phyloP scores from a whole-genome alignment of 1,140 invertebrate genomes.

The Pachypeltis micranthus region DNA sequence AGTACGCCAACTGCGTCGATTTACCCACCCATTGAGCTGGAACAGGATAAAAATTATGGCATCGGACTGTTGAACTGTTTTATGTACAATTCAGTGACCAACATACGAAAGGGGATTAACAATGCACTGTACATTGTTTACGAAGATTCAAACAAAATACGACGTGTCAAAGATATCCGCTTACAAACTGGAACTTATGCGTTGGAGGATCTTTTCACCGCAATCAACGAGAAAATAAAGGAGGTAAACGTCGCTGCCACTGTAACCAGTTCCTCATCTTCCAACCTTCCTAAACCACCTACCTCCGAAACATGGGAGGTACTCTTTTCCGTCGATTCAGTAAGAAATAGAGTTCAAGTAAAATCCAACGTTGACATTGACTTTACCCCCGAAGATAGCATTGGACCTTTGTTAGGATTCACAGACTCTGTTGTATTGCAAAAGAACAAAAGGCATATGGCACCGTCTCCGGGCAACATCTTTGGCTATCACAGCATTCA shows the following conservation, averaged over 20 bases:
- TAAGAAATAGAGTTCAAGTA: too few relatives aligned
- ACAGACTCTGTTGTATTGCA: not conserved
- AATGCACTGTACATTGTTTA: not conserved
- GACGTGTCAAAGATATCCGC: not conserved
- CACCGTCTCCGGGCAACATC: not conserved
- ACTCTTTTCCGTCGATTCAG: too few relatives aligned
- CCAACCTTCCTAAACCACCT: too few relatives aligned
- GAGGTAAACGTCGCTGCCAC: too few relatives aligned
- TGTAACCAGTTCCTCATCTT: too few relatives aligned
- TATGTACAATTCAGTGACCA: not conserved
- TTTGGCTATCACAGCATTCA: not conserved
- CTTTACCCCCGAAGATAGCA: not conserved
- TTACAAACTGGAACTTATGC: not conserved
- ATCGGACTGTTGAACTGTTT: not conserved
- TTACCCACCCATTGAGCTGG: not conserved
- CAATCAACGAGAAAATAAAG: too few relatives aligned
- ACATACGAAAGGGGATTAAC: not conserved
- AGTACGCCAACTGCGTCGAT: too few relatives aligned
- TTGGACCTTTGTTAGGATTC: not conserved
- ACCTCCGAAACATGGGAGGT: too few relatives aligned
- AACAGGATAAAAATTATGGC: not conserved
- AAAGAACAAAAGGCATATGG: not conserved
- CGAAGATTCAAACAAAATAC: too few relatives aligned
- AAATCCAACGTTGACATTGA: not conserved
- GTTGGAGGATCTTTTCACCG: not conserved